phyloP scores from a whole-genome alignment of 2,888 invertebrate species.

The Pyralis farinalis region DNA sequence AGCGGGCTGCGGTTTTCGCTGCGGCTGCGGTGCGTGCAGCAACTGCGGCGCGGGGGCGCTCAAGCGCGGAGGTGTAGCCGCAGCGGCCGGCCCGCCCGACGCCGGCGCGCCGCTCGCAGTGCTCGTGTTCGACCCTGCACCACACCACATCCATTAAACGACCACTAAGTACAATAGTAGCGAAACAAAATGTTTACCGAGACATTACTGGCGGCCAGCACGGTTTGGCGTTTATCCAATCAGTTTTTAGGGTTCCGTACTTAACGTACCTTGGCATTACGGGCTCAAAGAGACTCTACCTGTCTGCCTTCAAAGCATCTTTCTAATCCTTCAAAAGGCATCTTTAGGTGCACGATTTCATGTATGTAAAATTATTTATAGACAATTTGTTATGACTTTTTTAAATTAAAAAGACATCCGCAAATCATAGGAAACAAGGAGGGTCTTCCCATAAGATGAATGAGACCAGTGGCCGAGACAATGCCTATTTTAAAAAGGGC shows the following conservation, averaged over 20 bases:
- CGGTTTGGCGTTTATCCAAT: background rate
- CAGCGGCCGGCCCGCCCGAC: slow-evolving; percentile 13
- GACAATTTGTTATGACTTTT: too few relatives aligned
- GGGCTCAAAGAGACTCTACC: too few relatives aligned
- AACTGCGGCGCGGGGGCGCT: slow-evolving; percentile 20
- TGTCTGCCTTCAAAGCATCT: too few relatives aligned
- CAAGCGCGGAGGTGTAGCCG: slow-evolving; percentile 17
- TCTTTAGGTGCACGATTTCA: too few relatives aligned
- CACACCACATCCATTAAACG: background rate
- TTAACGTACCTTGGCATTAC: too few relatives aligned
- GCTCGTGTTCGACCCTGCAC: slow-evolving; percentile 21
- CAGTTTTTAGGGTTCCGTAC: background rate
- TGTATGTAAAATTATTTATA: too few relatives aligned
- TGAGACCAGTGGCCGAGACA: too few relatives aligned
- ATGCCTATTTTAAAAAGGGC: too few relatives aligned
- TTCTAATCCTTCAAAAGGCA: too few relatives aligned
- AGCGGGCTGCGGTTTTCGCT: slow-evolving; percentile 49
- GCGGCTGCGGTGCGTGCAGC: slow-evolving; percentile 19
- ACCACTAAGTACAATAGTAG: background rate
- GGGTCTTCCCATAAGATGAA: too few relatives aligned
- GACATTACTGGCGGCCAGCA: background rate
- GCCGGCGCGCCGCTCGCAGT: slow-evolving; percentile 25
- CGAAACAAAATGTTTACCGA: background rate
- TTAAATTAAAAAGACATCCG: too few relatives aligned
- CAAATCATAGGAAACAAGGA: too few relatives aligned